Percentiles rank a stretch among this genome's conserved stretches.
Conservation (phyloP, 2,888 invertebrate genomes). For the Trileptium ribeirensis region DNA sequence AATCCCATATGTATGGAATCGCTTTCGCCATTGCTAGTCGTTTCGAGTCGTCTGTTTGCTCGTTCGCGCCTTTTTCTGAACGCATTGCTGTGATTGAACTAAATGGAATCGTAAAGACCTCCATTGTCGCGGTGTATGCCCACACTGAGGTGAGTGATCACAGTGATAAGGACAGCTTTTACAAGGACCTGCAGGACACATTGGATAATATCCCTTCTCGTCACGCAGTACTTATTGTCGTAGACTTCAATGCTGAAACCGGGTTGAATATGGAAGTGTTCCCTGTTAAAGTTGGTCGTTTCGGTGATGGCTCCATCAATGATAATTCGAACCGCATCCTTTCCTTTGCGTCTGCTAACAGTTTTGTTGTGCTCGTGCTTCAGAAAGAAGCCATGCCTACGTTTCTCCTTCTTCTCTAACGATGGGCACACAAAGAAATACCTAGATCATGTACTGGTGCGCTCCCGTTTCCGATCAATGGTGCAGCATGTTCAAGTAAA, state of each 20-base stretch:
- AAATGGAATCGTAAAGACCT: neutral
- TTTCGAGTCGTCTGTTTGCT: neutral
- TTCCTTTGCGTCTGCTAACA: too few species aligned
- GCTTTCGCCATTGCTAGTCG: neutral
- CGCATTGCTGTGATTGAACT: neutral
- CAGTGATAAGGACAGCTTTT: neutral
- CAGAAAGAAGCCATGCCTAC: neutral
- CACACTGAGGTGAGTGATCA: neutral
- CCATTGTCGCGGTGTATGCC: neutral
- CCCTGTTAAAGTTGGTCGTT: neutral
- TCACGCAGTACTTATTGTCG: neutral
- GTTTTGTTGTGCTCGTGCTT: neutral
- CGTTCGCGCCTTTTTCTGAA: neutral
- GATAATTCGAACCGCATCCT: neutral
- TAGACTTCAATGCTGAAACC: neutral
- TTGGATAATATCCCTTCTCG: neutral
- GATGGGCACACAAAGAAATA: too few species aligned
- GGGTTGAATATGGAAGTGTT: neutral
- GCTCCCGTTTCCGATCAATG: neutral
- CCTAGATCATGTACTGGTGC: too few species aligned
- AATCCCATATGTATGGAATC: neutral
- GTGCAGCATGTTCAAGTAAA: neutral
- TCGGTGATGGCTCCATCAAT: neutral
- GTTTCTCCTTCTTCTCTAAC: neutral
- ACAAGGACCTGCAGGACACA: neutral